Evolutionary conservation across 2,797 vertebrate species (phyloP), one percentile per base, ranked within the genome.

Genomic region (Potorous gilbertii): DNA sequence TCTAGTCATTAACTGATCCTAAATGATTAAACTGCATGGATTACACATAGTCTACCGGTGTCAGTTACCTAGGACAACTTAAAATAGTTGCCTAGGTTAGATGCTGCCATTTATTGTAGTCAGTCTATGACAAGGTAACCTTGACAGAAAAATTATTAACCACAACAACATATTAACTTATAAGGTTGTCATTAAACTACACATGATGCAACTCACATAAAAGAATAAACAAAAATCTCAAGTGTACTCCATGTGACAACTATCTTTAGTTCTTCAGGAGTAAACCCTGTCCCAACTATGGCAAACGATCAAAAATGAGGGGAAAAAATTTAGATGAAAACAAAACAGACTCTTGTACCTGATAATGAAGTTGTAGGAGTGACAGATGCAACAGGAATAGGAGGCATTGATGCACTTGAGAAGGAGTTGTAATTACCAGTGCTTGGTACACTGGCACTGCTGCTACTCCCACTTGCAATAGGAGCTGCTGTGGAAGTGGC

Each of bases 331-430:
- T 90, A 54, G 14, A 92, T 34, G 13, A 40, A 91, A 56, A 94
- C 31, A 24, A 56, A 93, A 56, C 1, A 90, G 50, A 62, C n/a
- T 1, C 6, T 1, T 56, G 96, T 99, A 99, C 99, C 99, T 98
- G 99, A 99, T 34, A 99, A 98, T 0, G 99, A 99, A 10, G 99
- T 99, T 98, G 99, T 99, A 13, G 99, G 99, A 57, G 99, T 99
- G 93, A 99, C 99, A 0, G 99, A 99, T 24, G 99, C 99, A 95
- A 99, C 99, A 24, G 99, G 99, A 97, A 99, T 99, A 97, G 99
- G 99, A 81, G 99, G 99, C 99, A 99, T 99, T 1, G 99, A 99
- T 87, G 99, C 99, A 55, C 99, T 99, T 92, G 99, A 99, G 98
- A 99, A 99, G 0, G 99, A 99, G 96, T 98, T 99, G 98, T 99